phyloP scores from a whole-genome alignment of 2,113 vertebrate genomes.

The Prochilodus magdalenae region DNA sequence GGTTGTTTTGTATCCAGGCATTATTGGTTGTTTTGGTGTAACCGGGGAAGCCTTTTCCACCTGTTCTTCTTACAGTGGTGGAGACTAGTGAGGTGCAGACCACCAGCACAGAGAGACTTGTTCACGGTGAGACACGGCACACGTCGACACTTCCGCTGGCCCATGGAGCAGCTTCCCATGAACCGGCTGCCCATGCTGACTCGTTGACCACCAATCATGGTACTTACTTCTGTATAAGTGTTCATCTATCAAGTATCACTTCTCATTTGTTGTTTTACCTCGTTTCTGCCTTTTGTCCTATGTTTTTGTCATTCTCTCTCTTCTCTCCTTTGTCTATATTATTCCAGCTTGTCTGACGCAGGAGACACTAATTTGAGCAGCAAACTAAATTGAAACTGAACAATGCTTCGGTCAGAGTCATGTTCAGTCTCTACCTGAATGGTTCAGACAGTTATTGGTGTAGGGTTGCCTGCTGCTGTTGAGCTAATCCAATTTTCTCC shows the following conservation, averaged over 20 bases:
- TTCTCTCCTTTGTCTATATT: neutral
- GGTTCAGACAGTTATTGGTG: conserved; percentile 16
- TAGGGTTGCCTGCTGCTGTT: conserved; percentile 21
- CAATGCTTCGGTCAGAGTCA: neutral
- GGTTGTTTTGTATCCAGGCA: too few species aligned
- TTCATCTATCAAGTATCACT: neutral
- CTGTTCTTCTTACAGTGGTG: conserved; percentile 9
- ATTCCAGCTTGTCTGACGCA: neutral
- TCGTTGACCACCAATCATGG: conserved; percentile 56
- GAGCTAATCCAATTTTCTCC: conserved; percentile 28
- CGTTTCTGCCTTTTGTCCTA: neutral
- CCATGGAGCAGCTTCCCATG: conserved; percentile 39
- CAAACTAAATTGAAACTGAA: neutral
- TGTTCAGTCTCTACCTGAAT: conserved; percentile 24
- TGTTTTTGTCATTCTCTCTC: neutral
- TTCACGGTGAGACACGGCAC: conserved; percentile 28
- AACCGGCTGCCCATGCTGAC: conserved; percentile 55
- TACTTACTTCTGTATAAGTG: conserved; percentile 35
- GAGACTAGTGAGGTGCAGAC: conserved; percentile 48
- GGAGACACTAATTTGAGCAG: neutral
- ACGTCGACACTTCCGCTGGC: conserved; percentile 10
- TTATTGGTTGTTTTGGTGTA: neutral
- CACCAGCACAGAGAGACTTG: conserved; percentile 39
- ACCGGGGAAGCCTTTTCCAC: neutral
- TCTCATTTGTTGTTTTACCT: neutral